A percentile compares a stretch with the other conserved stretches of the same genome.
Evolutionary conservation across 2,797 vertebrate genomes (phyloP).

Genomic region (Psittacula derbiana): DNA sequence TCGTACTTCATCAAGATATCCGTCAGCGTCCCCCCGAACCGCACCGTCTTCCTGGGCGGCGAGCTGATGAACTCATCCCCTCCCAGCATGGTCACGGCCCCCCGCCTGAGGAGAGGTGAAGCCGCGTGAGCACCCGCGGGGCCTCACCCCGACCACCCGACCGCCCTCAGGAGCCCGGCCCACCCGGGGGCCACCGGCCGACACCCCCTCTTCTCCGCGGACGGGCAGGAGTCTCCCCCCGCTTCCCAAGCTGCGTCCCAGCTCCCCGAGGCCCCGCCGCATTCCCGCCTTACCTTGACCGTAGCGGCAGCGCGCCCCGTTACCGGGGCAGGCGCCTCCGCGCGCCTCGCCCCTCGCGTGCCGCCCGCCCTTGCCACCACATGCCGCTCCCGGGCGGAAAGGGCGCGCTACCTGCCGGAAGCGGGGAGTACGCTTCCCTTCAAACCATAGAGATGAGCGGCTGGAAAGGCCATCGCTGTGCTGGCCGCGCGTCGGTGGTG

Average conservation of each 20-base stretch:
- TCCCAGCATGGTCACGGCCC: conserved; percentile 73
- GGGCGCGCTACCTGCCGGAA: neutral
- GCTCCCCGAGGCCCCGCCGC: neutral
- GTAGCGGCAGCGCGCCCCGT: neutral
- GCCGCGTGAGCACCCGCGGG: neutral
- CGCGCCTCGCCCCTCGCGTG: neutral
- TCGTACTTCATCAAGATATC: conserved; percentile 85
- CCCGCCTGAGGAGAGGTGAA: neutral
- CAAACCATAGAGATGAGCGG: neutral
- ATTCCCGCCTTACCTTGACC: neutral
- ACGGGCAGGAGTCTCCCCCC: too few relatives aligned
- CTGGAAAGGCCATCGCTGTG: neutral
- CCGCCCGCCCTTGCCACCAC: neutral
- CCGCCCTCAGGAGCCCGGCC: neutral
- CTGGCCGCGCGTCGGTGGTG: neutral
- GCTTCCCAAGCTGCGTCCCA: too few relatives aligned
- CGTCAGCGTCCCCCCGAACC: conserved; percentile 87
- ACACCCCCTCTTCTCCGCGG: neutral
- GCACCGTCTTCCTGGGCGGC: conserved; percentile 88
- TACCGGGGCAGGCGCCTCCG: neutral
- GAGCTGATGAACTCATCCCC: conserved; percentile 83
- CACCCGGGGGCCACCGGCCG: neutral
- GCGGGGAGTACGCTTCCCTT: neutral
- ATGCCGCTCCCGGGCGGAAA: neutral
- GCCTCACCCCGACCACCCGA: neutral